phyloP scores from a whole-genome alignment of 1,140 invertebrate genomes.

The Diachasmimorpha longicaudata region DNA sequence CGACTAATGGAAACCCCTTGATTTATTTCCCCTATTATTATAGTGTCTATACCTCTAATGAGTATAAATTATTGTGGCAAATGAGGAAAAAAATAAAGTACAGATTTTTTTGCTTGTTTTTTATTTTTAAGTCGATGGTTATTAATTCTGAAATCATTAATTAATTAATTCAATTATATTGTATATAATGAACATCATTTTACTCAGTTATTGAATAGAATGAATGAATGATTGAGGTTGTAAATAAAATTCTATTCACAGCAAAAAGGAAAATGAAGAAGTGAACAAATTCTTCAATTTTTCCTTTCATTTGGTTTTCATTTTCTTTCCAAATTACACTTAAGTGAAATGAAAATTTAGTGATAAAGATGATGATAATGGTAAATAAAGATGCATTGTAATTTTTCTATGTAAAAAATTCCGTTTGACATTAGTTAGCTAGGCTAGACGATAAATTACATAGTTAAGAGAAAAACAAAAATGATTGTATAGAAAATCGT shows the following conservation, averaged over 20 bases:
- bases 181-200: conserved; percentile 31
- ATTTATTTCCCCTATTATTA: conserved; percentile 22
- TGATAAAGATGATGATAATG: conserved; percentile 29
- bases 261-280: background rate
- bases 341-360: conserved; percentile 13
- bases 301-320: background rate
- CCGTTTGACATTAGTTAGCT: conserved; percentile 54
- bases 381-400: conserved; percentile 48
- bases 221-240: background rate
- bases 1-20: background rate
- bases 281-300: background rate
- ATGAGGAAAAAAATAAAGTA: background rate
- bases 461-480: conserved; percentile 49
- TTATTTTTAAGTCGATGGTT: background rate
- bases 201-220: background rate
- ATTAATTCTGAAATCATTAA: background rate
- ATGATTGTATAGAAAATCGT: conserved; percentile 60
- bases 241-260: background rate
- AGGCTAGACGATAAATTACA: conserved; percentile 54
- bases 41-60: conserved; percentile 32
- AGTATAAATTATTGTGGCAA: conserved; percentile 32
- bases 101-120: conserved; percentile 2
- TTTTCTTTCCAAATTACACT: background rate
- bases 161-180: conserved; percentile 36
- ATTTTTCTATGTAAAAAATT: conserved; percentile 63